Evolutionary conservation across 2,888 invertebrate genomes (phyloP).

Genomic region (Erebia ligea): DNA sequence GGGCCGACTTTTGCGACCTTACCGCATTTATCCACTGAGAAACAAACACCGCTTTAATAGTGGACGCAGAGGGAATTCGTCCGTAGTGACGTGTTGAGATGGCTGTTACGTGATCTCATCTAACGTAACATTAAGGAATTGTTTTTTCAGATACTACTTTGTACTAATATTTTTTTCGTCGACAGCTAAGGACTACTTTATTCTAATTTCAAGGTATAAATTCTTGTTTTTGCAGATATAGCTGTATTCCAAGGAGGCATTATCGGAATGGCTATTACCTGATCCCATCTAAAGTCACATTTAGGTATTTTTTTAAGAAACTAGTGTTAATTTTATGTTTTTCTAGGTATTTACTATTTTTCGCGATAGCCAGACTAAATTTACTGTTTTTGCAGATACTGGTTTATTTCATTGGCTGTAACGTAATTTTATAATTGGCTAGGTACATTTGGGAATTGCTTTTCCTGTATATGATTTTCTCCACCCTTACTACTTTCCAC

Average conservation of each 20-base stretch:
- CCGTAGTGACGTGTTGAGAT: conserved; percentile 15
- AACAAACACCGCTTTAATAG: conserved; percentile 5
- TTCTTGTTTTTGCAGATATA: background rate
- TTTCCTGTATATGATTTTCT: background rate
- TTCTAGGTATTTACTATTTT: background rate
- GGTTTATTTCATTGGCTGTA: too few relatives aligned
- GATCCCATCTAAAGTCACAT: background rate
- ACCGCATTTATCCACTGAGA: background rate
- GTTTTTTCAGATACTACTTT: background rate
- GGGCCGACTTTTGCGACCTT: background rate
- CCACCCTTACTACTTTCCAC: too few relatives aligned
- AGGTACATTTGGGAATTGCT: background rate
- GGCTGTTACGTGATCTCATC: conserved; percentile 15
- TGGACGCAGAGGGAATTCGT: conserved; percentile 11
- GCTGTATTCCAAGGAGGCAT: too few relatives aligned
- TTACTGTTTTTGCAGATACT: too few relatives aligned
- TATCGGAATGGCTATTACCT: background rate
- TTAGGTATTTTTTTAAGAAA: background rate
- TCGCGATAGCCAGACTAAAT: background rate
- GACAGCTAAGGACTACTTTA: background rate
- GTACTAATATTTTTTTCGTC: background rate
- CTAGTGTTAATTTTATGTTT: background rate
- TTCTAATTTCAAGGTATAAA: background rate
- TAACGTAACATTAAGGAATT: background rate
- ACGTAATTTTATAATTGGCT: too few relatives aligned